These are phyloP conservation scores for Sipha maydis DNA, from an alignment of 2,888 invertebrate genomes.

Conservation along the genomic window DNA sequence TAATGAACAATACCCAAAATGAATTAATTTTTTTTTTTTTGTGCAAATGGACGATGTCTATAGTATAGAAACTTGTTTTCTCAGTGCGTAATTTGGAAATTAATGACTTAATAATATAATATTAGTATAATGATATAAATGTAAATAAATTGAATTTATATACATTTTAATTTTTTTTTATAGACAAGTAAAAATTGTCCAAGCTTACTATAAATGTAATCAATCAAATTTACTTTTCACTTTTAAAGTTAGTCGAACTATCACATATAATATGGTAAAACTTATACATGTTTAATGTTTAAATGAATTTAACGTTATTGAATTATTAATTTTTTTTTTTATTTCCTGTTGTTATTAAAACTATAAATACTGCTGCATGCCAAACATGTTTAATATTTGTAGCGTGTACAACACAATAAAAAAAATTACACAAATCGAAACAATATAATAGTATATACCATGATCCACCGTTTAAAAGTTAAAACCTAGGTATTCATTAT, in stretches of 20 bases:
- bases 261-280: neutral
- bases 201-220: neutral
- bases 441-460: neutral
- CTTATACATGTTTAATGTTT: slow-evolving; percentile 1
- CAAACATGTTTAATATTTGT: slow-evolving; percentile 33
- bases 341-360: slow-evolving; percentile 42
- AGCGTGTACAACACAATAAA: neutral
- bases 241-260: neutral
- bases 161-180: too few species aligned
- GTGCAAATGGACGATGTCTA: too few species aligned
- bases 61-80: neutral
- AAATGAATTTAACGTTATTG: slow-evolving; percentile 21
- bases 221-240: neutral
- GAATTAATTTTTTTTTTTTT: too few species aligned
- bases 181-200: too few species aligned
- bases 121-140: too few species aligned
- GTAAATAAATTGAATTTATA: too few species aligned
- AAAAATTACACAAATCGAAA: neutral
- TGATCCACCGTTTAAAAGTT: neutral
- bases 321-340: slow-evolving; percentile 25
- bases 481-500: neutral
- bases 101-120: neutral
- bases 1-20: too few species aligned
- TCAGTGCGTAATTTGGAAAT: neutral
- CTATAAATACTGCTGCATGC: neutral